Evolutionary conservation across 2,797 vertebrate genomes (phyloP), one percentile per base, ranked within the genome.

Genomic region (Microctenopoma stevenorrisi): DNA sequence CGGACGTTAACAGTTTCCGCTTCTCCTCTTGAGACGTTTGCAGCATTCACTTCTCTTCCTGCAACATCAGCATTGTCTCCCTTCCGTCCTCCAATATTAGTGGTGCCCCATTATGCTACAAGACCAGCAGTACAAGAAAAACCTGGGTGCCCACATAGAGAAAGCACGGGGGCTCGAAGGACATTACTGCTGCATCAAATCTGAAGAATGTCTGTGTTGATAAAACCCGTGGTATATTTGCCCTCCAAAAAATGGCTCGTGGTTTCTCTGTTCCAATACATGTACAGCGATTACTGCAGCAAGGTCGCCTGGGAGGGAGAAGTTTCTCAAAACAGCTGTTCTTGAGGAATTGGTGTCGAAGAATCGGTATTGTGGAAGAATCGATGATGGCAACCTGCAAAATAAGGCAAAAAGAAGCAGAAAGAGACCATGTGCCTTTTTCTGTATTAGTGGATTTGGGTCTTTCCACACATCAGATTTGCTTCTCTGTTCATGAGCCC

Each of bases 221-320:
- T n/a, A 15, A 37, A 48, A 48, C 43, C 15, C 28, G 3, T 22
- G 58, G 58, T 14, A n/a, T 69, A 40, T 74, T 14, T 13, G 60
- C 70, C 25, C 53, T 78, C 30, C 38, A 63, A 10, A 78, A 57
- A 59, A 49, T 33, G 13, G 15, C 42, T 13, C 56, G 64, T 74
- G 65, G 69, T 3, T 77, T 67, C 35, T 63, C 69, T 54, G 63
- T 74, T 4, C 74, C 49, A 16, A 30, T 71, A 3, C 76, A 79
- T 48, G 76, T 69, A 15, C 65, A 79, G 40, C 42, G 50, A 61
- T 37, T 48, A 58, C 52, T 38, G 47, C 35, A 40, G 35, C 22
- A 40, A 15, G n/a, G 49, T 7, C 11, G 38, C 57, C 14, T 5
- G 8, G 22, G 25, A 59, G 22, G 60, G 18, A 18, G 18, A 18